Conservation (phyloP, 23 tunicate species). For the Ciona savignyi region DNA sequence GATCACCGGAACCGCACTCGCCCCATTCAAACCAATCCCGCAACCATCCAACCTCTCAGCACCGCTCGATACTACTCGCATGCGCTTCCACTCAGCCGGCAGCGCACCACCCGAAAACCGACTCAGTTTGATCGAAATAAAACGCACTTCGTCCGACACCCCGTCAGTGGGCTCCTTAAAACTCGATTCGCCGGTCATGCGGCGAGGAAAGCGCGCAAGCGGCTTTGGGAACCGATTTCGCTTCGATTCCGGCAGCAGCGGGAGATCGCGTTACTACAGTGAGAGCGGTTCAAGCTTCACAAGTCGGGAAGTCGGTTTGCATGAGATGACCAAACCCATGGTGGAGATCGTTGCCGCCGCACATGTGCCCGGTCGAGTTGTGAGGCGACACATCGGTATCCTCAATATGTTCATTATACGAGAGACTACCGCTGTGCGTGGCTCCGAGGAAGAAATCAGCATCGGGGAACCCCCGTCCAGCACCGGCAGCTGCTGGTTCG, state of each 20-base stretch:
- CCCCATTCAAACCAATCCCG: too few species aligned
- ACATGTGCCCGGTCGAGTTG: conserved; percentile 12
- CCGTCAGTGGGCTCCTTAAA: not conserved
- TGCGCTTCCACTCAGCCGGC: too few species aligned
- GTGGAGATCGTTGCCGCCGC: conserved; percentile 14
- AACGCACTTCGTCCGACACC: too few species aligned
- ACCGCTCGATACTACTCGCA: too few species aligned
- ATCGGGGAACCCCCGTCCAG: conserved; percentile 49
- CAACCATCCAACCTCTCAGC: too few species aligned
- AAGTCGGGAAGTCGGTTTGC: not conserved
- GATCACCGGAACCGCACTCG: conserved; percentile 18
- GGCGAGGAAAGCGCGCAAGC: not conserved
- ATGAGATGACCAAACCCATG: not conserved
- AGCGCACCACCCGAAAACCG: too few species aligned
- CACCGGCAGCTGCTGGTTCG: conserved; percentile 77
- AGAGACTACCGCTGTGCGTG: conserved; percentile 73
- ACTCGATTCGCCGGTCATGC: not conserved
- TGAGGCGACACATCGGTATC: conserved; percentile 36
- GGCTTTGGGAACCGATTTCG: conserved; percentile 2
- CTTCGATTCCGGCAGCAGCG: not conserved
- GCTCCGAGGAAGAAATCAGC: conserved; percentile 57
- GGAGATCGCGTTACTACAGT: conserved; percentile 9
- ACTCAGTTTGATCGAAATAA: too few species aligned
- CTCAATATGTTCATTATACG: conserved; percentile 70
- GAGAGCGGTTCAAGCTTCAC: not conserved